These are phyloP conservation scores for Neofelis nebulosa DNA, from an alignment of 2,113 vertebrate genomes.

Conservation along the genomic window DNA sequence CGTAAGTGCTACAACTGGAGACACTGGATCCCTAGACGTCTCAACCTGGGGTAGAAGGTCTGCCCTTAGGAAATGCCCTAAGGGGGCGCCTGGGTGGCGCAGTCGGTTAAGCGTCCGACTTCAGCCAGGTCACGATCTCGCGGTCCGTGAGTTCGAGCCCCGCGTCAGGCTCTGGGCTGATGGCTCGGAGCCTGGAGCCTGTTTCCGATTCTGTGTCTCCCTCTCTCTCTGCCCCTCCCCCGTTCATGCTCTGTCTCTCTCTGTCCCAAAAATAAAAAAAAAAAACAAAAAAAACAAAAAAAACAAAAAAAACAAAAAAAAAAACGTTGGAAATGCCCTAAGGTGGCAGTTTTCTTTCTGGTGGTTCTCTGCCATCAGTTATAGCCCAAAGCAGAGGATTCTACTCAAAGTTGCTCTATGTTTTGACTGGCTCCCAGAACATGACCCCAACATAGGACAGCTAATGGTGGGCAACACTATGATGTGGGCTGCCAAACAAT, in stretches of 20 bases:
- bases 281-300: too few relatives aligned
- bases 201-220: too few relatives aligned
- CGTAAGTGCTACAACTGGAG: conserved; percentile 83
- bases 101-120: too few relatives aligned
- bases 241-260: too few relatives aligned
- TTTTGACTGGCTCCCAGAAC: background rate
- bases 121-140: too few relatives aligned
- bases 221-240: too few relatives aligned
- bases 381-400: background rate
- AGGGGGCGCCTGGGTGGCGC: too few relatives aligned
- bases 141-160: too few relatives aligned
- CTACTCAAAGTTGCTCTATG: conserved; percentile 13
- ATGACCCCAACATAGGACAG: background rate
- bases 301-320: too few relatives aligned
- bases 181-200: too few relatives aligned
- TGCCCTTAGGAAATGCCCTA: background rate
- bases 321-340: background rate
- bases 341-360: background rate
- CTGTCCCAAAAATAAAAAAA: too few relatives aligned
- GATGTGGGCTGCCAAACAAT: background rate
- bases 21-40: background rate
- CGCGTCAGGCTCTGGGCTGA: too few relatives aligned
- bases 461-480: background rate
- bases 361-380: background rate
- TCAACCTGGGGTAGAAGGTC: background rate